Percentiles rank a stretch among this genome's conserved stretches.
Conservation (phyloP, 2,888 invertebrate species). For the Chrysolina oricalcia region DNA sequence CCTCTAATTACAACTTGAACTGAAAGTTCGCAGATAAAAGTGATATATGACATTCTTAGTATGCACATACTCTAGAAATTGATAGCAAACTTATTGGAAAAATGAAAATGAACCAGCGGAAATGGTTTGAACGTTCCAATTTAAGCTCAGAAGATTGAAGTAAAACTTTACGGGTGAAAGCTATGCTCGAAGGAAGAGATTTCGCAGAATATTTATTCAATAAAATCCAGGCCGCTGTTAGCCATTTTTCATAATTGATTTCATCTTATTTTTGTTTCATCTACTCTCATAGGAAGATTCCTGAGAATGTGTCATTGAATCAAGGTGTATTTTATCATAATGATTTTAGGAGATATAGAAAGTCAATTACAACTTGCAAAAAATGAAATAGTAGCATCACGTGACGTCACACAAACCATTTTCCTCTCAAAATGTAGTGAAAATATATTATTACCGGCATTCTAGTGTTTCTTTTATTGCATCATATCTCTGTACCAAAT, state of each 20-base stretch:
- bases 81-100: neutral
- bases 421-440: too few species aligned
- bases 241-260: slow-evolving; percentile 4
- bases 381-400: too few species aligned
- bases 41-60: slow-evolving; percentile 33
- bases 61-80: slow-evolving; percentile 1
- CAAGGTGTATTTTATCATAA: too few species aligned
- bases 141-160: neutral
- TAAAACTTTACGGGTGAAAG: neutral
- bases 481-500: too few species aligned
- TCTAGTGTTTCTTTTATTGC: too few species aligned
- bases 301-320: too few species aligned
- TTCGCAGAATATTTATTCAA: neutral
- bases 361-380: too few species aligned
- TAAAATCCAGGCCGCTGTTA: neutral
- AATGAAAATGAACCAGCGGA: neutral
- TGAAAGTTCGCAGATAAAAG: slow-evolving; percentile 33
- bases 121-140: neutral
- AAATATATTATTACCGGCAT: too few species aligned
- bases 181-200: neutral
- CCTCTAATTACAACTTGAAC: slow-evolving; percentile 33
- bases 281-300: too few species aligned
- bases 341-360: too few species aligned
- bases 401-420: too few species aligned
- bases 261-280: neutral